Evolutionary conservation across 2,797 vertebrate genomes (phyloP), one percentile per base, ranked within the genome.

Genomic region (Sebastes diaconus): DNA sequence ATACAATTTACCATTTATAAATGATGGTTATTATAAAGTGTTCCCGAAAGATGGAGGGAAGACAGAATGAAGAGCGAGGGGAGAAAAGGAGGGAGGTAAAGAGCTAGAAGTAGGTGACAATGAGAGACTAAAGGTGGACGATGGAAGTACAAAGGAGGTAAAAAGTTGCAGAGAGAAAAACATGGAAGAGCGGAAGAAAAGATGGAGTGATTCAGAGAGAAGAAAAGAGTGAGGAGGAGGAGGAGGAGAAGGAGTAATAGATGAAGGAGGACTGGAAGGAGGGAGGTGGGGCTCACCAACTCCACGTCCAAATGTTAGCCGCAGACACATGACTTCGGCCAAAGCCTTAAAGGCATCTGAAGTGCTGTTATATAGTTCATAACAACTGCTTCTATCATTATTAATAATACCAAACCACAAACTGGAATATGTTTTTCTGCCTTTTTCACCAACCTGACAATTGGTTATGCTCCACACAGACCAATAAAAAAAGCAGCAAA

Each of bases 361-460:
- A 82, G 75, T 66, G 68, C 85, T 66, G 59, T 80, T 88, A 86
- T 83, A 84, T 75, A 91, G 83, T 78, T 88, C 83, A 78, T 75
- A 84, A 87, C 82, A 85, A 87, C 89, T 80, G 83, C 81, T 87
- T 87, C 80, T 69, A 85, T 90, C 85, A 82, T 90, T 86, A 88
- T 83, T 81, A 89, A 87, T 88, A 87, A 82, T 36, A 71, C 1
- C 7, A 75, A 84, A 85, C 84, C 87, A 9, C 84, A 80, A 69
- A 63, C 60, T 89, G 87, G 79, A 84, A 80, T 58, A 65, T 74
- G 75, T 74, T 87, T 79, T 82, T 80, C 69, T 80, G 63, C 36
- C 39, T n/a, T 70, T 85, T 24, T 39, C 16, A 83, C 61, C 71
- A 73, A 81, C 77, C 83, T 79, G 84, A 84, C 84, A 80, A 81